These are phyloP conservation scores for Asteroscopus sphinx DNA, from an alignment of 2,888 invertebrate genomes.

Conservation along the genomic window DNA sequence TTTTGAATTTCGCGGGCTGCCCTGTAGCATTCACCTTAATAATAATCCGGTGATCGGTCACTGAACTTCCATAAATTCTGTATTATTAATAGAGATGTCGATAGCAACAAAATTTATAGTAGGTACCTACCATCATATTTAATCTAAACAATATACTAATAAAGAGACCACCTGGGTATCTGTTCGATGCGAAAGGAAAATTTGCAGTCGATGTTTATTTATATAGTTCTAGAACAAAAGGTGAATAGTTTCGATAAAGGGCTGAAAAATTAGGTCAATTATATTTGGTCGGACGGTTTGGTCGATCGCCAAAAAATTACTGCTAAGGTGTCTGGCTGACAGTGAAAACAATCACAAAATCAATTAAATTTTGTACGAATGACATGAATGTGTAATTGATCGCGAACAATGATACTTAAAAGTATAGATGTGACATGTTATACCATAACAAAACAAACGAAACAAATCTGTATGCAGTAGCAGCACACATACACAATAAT, in stretches of 20 bases:
- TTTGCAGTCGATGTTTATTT: neutral
- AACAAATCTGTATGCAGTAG: no score
- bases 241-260: constrained; percentile 18
- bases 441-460: no score
- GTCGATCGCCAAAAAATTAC: no score
- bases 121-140: neutral
- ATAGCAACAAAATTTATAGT: constrained; percentile 3
- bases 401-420: no score
- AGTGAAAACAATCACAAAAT: no score
- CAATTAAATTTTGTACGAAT: no score
- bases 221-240: constrained; percentile 15
- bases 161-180: constrained; percentile 1
- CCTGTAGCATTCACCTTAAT: no score
- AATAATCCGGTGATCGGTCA: constrained; percentile 32
- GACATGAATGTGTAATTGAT: no score
- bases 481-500: no score
- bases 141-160: constrained; percentile 18
- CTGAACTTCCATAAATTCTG: constrained; percentile 25
- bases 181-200: neutral
- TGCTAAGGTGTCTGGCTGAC: no score
- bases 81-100: constrained; percentile 17
- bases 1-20: no score
- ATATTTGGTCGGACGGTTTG: constrained; percentile 21
- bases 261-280: constrained; percentile 32
- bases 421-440: no score